Conservation (phyloP, 1,140 invertebrate genomes). For the Cotesia chilonis region DNA sequence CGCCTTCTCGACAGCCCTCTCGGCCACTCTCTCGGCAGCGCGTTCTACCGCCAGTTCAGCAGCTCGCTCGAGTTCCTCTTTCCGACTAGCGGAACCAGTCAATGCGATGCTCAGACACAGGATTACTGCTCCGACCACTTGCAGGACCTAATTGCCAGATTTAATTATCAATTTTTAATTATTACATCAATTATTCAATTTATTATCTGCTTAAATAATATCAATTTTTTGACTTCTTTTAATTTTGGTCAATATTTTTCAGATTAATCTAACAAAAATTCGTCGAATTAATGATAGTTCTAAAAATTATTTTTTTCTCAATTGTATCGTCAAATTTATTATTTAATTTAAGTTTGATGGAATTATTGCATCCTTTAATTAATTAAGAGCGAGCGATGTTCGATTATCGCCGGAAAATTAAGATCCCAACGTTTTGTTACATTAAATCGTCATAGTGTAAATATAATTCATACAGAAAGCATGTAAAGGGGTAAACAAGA, state of each 20-base stretch:
- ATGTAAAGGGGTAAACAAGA: too few species aligned
- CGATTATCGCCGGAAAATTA: too few species aligned
- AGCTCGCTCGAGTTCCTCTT: conserved; percentile 58
- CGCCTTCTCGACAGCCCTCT: conserved; percentile 60
- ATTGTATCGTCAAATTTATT: too few species aligned
- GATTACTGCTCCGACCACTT: conserved; percentile 37
- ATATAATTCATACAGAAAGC: too few species aligned
- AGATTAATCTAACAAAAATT: too few species aligned
- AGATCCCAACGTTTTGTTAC: too few species aligned
- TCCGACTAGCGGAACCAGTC: conserved; percentile 43
- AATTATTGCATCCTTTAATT: too few species aligned
- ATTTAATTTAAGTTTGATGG: too few species aligned
- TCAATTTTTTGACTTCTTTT: not conserved
- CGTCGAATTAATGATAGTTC: too few species aligned
- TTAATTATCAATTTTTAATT: conserved; percentile 9
- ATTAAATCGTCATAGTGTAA: too few species aligned
- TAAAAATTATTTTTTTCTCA: too few species aligned
- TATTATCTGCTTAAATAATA: not conserved
- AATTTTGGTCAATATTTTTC: not conserved
- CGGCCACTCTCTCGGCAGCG: conserved; percentile 59
- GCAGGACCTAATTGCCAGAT: conserved; percentile 29
- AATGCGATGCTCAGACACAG: conserved; percentile 42
- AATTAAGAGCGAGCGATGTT: too few species aligned
- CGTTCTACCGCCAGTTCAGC: conserved; percentile 61
- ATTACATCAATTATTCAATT: not conserved